Conservation (phyloP, 2,888 invertebrate species). For the Agrenia bidenticulata region DNA sequence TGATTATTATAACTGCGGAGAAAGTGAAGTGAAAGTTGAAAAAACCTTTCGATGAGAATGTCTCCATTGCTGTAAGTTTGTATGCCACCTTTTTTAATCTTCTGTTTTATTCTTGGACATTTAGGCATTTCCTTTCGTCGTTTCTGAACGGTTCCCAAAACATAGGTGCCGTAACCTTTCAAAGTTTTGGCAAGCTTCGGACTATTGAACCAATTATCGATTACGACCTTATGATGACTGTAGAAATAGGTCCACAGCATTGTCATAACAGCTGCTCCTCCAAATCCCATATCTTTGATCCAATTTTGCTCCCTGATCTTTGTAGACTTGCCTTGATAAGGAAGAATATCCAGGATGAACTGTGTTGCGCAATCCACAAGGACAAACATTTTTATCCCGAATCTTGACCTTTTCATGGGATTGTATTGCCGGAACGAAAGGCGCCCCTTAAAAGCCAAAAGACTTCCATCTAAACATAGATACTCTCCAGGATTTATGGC, state of each 20-base stretch:
- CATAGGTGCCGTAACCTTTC: neutral
- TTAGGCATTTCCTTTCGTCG: neutral
- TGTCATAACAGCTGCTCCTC: conserved; percentile 17
- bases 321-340: conserved; percentile 33
- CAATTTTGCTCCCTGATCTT: neutral
- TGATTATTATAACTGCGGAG: no score
- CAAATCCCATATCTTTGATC: conserved; percentile 6
- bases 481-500: neutral
- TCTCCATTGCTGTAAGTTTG: neutral
- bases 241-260: neutral
- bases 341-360: conserved; percentile 19
- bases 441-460: conserved; percentile 35
- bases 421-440: conserved; percentile 40
- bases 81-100: neutral
- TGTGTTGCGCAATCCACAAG: conserved; percentile 25
- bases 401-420: conserved; percentile 34
- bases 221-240: neutral
- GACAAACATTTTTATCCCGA: conserved; percentile 38
- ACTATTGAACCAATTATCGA: conserved; percentile 16
- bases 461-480: conserved; percentile 37
- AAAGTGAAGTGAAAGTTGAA: no score
- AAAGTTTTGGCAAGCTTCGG: conserved; percentile 7
- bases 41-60: no score
- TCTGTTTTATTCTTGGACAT: neutral
- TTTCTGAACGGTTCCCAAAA: conserved; percentile 14